These are phyloP conservation scores for Zygaena filipendulae DNA, from an alignment of 2,888 invertebrate species.

Conservation along the genomic window DNA sequence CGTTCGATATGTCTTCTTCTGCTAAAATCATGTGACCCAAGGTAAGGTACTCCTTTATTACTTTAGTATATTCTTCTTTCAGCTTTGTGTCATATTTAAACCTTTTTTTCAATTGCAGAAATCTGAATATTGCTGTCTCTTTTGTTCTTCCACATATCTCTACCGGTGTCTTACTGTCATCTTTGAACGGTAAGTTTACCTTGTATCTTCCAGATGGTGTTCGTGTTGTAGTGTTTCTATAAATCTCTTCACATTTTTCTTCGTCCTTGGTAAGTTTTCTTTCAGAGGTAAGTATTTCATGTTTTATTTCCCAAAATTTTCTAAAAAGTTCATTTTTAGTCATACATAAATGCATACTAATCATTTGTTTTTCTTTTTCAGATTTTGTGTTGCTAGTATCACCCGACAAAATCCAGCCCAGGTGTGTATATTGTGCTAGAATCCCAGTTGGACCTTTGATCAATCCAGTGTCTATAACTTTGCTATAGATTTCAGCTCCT, in stretches of 20 bases:
- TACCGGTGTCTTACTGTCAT: neutral
- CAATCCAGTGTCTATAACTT: conserved; percentile 17
- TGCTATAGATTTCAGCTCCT: conserved; percentile 16
- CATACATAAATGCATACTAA: neutral
- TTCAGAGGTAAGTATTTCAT: conserved; percentile 2
- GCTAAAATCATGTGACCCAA: conserved; percentile 6
- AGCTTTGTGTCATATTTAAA: conserved; percentile 2
- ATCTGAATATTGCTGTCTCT: conserved; percentile 4
- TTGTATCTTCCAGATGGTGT: neutral
- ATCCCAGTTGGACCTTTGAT: conserved; percentile 12
- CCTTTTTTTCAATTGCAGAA: conserved; percentile 5
- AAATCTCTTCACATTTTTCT: conserved; percentile 2
- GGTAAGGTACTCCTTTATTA: conserved; percentile 3
- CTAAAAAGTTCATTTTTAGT: conserved; percentile 15
- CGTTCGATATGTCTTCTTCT: neutral
- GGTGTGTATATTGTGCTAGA: conserved; percentile 16
- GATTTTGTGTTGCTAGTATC: conserved; percentile 3
- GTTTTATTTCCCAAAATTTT: conserved; percentile 18
- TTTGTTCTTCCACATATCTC: conserved; percentile 1
- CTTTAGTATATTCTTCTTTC: conserved; percentile 5
- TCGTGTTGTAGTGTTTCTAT: neutral
- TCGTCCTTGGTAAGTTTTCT: conserved; percentile 2
- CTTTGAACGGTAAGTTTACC: conserved; percentile 1
- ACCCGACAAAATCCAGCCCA: conserved; percentile 15
- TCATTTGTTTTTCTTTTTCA: too few species aligned